phyloP scores from a whole-genome alignment of 1,140 invertebrate species.

The Contarinia nasturtii region DNA sequence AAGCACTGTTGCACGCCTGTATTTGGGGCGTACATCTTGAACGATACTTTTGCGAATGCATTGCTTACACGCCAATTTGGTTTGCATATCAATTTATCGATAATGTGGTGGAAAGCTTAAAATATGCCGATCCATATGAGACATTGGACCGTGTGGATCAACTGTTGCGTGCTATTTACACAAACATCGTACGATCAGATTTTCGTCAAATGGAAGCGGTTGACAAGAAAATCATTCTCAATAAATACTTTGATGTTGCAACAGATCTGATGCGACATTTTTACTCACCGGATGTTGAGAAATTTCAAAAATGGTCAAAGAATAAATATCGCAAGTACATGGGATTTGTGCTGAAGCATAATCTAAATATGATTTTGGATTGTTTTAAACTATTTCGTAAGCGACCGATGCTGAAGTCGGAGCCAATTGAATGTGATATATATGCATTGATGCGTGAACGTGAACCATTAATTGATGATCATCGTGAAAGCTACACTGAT shows the following conservation, averaged over 20 bases:
- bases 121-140: constrained; percentile 7
- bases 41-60: constrained; percentile 8
- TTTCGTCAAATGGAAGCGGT: constrained; percentile 5
- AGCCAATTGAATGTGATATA: constrained; percentile 1
- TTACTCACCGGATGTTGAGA: constrained; percentile 7
- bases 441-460: background rate
- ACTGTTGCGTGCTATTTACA: constrained; percentile 4
- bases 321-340: constrained; percentile 6
- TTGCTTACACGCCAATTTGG: constrained; percentile 9
- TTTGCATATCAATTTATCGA: constrained; percentile 8
- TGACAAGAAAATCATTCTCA: constrained; percentile 6
- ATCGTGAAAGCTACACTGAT: background rate
- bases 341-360: constrained; percentile 6
- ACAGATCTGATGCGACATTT: constrained; percentile 8
- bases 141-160: constrained; percentile 7
- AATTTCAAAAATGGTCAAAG: constrained; percentile 5
- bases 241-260: constrained; percentile 7
- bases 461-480: background rate
- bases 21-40: constrained; percentile 8
- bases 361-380: constrained; percentile 5
- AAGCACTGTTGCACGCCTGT: constrained; percentile 7
- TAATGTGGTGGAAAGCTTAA: constrained; percentile 6
- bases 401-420: background rate
- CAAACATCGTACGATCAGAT: constrained; percentile 5
- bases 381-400: constrained; percentile 7